These are phyloP conservation scores for Leptodactylus fuscus DNA, from an alignment of 2,113 vertebrate species.

Conservation along the genomic window DNA sequence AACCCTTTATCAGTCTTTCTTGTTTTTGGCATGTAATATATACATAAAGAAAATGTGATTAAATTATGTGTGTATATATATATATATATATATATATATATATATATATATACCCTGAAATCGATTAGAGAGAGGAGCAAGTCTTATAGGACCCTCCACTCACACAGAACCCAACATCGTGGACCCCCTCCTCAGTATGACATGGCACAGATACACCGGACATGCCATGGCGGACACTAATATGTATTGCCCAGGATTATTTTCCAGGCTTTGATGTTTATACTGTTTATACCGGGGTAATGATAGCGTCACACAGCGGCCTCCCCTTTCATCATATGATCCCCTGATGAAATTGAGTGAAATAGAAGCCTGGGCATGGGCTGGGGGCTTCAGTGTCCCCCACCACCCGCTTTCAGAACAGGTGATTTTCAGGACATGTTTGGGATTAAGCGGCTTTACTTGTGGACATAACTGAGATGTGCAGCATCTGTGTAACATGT, in stretches of 20 bases:
- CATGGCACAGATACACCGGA: constrained; percentile 32
- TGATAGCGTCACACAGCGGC: constrained; percentile 10
- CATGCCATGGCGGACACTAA: constrained; percentile 42
- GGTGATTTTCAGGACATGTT: constrained; percentile 25
- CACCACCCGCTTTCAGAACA: not conserved
- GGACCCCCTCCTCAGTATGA: not conserved
- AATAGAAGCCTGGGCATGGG: not conserved
- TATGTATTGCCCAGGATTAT: constrained; percentile 41
- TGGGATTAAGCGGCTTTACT: constrained; percentile 29
- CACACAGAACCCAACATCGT: not conserved
- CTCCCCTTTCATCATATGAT: constrained; percentile 44
- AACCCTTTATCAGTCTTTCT: too few relatives aligned
- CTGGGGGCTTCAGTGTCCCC: not conserved
- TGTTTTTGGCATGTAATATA: too few relatives aligned
- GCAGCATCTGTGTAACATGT: too few relatives aligned
- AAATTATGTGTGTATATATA: too few relatives aligned
- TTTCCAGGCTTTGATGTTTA: constrained; percentile 52
- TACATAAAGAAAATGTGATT: too few relatives aligned
- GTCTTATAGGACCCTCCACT: too few relatives aligned
- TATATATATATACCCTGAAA: too few relatives aligned
- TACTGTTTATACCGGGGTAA: constrained; percentile 37
- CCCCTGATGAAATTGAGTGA: constrained; percentile 26
- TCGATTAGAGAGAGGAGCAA: too few relatives aligned
- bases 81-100: too few relatives aligned
- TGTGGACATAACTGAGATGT: not conserved